Evolutionary conservation across 2,888 invertebrate species (phyloP), one percentile per base, ranked within the genome.

Genomic region (Microplitis manilae): DNA sequence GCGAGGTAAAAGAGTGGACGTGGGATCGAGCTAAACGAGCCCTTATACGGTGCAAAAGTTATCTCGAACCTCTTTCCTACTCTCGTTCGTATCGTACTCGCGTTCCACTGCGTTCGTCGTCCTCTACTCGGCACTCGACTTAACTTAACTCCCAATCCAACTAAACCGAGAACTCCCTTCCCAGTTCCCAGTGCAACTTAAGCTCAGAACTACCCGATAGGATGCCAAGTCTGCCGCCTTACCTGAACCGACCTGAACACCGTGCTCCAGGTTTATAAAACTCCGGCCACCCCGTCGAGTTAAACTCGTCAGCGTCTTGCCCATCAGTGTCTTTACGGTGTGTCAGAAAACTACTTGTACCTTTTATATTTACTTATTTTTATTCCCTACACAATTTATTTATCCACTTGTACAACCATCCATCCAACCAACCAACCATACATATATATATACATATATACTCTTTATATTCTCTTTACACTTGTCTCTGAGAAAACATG

Each of bases 1-100:
- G 15, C 17, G 39, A 59, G 6, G 61, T 68, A 68, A 20, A 40
- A 67, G 50, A 13, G 67, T 65, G 50, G 68, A 41, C 39, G 62
- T 80, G 75, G 81, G 82, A 81, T 83, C 82, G 83, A 77, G 82
- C 84, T 85, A 85, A 86, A 83, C 83, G 81, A 80, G 80, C 80
- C 85, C 86, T 83, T 86, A 84, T 86, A 86, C 76, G 84, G 85
- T 79, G 76, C 81, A 85, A 85, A 85, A 83, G 81, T 84, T 81
- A 17, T 65, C 50, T 50, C 50, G 50, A 50, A 4, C 30, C 30
- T 30, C 30, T 30, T 30, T 30, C 30, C 65, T 65, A 6, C 81
- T 77, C 76, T 77, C 50, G 40, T 30, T 30, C 30, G 64, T 76
- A n/a, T 72, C 61, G 9, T 72, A 38, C 40, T 50, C 17, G 71